phyloP scores from a whole-genome alignment of 2,113 vertebrate species.

The Plecturocebus donacophilus region DNA sequence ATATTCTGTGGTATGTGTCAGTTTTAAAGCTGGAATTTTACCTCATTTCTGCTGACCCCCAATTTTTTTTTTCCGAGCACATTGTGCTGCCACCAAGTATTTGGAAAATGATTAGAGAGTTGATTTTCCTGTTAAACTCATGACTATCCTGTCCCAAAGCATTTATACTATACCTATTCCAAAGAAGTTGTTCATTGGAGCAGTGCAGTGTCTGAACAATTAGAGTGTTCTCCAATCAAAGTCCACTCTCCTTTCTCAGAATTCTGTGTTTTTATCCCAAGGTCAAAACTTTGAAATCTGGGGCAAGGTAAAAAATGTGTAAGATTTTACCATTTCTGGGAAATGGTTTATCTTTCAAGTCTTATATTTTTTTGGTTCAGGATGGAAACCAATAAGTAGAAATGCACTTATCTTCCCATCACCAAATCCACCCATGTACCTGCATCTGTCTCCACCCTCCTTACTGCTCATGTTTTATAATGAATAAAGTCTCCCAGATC shows the following conservation, averaged over 20 bases:
- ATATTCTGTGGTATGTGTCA: background rate
- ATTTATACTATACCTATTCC: background rate
- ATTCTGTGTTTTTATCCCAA: slow-evolving; percentile 18
- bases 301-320: background rate
- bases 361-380: background rate
- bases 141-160: background rate
- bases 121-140: slow-evolving; percentile 15
- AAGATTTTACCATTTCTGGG: background rate
- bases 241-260: background rate
- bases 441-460: background rate
- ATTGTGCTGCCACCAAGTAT: background rate
- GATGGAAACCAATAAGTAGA: background rate
- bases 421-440: background rate
- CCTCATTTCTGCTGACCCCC: background rate
- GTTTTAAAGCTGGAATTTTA: background rate
- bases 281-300: background rate
- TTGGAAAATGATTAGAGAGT: background rate
- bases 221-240: background rate
- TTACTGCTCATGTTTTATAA: background rate
- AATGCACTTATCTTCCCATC: background rate
- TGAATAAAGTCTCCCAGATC: background rate
- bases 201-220: background rate
- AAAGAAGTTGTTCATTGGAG: background rate
- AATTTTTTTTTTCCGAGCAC: background rate
- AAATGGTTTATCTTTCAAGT: background rate